phyloP scores from a whole-genome alignment of 2,888 invertebrate species.

The Microctonus brassicae region DNA sequence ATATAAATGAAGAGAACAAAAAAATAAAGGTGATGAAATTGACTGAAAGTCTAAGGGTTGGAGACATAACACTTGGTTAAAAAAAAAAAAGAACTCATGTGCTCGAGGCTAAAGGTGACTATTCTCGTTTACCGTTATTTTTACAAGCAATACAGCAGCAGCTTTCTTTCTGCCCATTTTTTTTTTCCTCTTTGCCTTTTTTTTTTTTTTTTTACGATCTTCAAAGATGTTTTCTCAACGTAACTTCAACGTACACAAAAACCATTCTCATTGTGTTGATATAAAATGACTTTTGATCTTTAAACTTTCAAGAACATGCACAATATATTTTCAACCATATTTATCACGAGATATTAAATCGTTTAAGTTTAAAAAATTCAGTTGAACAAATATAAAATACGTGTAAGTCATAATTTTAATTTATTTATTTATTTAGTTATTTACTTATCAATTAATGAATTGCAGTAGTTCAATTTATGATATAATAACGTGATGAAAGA shows the following conservation, averaged over 20 bases:
- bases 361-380: too few relatives aligned
- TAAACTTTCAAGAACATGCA: neutral
- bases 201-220: constrained; percentile 36
- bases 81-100: constrained; percentile 4
- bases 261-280: neutral
- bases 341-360: too few relatives aligned
- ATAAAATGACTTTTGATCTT: neutral
- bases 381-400: too few relatives aligned
- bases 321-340: neutral
- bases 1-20: neutral
- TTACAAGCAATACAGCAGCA: constrained; percentile 37
- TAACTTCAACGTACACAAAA: constrained; percentile 27
- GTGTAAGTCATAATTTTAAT: too few relatives aligned
- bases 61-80: constrained; percentile 6
- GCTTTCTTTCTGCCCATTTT: constrained; percentile 20
- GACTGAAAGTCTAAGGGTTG: neutral
- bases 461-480: too few relatives aligned
- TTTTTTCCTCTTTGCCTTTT: constrained; percentile 4
- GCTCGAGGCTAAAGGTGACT: constrained; percentile 10
- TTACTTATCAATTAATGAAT: too few relatives aligned
- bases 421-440: too few relatives aligned
- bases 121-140: constrained; percentile 40
- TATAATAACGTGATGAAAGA: too few relatives aligned
- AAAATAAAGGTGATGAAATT: neutral
- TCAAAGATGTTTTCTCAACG: constrained; percentile 23